phyloP scores from a whole-genome alignment of 2,113 vertebrate genomes.

The Gymnogyps californianus region DNA sequence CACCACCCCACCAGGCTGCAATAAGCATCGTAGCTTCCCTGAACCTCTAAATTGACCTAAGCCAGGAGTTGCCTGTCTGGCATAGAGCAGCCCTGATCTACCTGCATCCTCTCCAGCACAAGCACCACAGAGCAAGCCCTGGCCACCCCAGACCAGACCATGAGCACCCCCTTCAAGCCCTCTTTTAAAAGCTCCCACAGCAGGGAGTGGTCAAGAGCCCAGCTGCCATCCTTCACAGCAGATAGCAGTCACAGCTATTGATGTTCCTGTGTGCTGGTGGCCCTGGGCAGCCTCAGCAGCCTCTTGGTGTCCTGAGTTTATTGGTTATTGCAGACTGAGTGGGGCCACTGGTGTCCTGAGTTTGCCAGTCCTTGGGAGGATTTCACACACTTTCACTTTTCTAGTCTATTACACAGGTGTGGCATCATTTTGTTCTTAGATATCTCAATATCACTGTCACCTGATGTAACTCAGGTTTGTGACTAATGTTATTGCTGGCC shows the following conservation, averaged over 20 bases:
- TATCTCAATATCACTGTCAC: background rate
- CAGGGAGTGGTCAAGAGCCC: background rate
- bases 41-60: background rate
- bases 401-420: background rate
- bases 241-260: background rate
- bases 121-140: background rate
- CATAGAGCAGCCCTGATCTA: background rate
- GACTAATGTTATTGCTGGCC: background rate
- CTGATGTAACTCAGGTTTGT: background rate
- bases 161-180: background rate
- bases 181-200: background rate
- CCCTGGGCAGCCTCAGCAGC: background rate
- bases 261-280: background rate
- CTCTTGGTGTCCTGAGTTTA: background rate
- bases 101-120: background rate
- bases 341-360: background rate
- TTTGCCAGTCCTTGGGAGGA: background rate
- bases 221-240: background rate
- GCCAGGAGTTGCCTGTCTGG: background rate
- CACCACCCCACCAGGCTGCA: background rate
- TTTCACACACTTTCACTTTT: background rate
- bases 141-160: background rate
- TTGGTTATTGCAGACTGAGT: background rate
- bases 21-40: background rate
- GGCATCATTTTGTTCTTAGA: background rate